phyloP scores from a whole-genome alignment of 2,888 invertebrate genomes.

The Hypercompe scribonia region DNA sequence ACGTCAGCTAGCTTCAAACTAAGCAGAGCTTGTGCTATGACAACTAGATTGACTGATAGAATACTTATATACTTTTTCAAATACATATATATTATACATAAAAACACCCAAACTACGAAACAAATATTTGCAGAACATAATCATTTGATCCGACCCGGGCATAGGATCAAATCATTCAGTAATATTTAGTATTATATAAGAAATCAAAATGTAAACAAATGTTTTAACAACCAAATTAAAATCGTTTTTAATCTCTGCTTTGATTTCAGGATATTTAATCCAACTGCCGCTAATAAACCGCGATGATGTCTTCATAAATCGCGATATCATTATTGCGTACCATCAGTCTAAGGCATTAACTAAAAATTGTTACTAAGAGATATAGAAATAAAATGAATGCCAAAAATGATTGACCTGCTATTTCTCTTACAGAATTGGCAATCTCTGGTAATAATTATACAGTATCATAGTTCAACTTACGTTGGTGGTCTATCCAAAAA shows the following conservation, averaged over 20 bases:
- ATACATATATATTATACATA: too few relatives aligned
- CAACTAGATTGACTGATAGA: too few relatives aligned
- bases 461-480: slow-evolving; percentile 25
- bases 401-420: slow-evolving; percentile 17
- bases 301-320: slow-evolving; percentile 65
- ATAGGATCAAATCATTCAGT: not conserved
- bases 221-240: not conserved
- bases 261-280: slow-evolving; percentile 1
- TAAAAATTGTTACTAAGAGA: slow-evolving; percentile 55
- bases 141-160: too few relatives aligned
- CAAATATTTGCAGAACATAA: too few relatives aligned
- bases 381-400: slow-evolving; percentile 27
- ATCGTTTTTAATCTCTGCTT: not conserved
- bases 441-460: not conserved
- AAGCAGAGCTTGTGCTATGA: too few relatives aligned
- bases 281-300: slow-evolving; percentile 42
- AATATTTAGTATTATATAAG: not conserved
- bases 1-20: too few relatives aligned
- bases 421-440: not conserved
- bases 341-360: slow-evolving; percentile 67
- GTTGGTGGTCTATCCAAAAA: slow-evolving; percentile 27
- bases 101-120: too few relatives aligned
- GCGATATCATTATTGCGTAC: slow-evolving; percentile 52
- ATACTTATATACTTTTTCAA: too few relatives aligned
- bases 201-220: not conserved